A percentile compares a stretch with the other conserved stretches of the same genome.
These are phyloP conservation scores for Willisornis vidua DNA, from an alignment of 2,113 vertebrate genomes.

Conservation along the genomic window DNA sequence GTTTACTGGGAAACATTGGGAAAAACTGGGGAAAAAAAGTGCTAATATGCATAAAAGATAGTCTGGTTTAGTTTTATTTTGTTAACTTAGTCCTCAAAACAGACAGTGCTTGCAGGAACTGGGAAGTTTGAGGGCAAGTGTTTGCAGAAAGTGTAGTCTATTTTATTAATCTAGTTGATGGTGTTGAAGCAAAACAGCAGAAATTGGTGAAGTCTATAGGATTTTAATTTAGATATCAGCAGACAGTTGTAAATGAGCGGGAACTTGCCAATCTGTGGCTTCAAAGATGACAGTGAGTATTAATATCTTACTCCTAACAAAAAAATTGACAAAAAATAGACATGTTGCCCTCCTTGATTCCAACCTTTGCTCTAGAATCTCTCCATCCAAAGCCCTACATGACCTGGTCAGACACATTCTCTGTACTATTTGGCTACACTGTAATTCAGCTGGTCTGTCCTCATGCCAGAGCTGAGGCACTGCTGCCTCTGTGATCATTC, in stretches of 20 bases:
- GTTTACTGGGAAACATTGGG: neutral
- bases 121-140: neutral
- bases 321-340: neutral
- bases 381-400: neutral
- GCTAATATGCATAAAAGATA: neutral
- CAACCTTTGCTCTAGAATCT: neutral
- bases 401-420: neutral
- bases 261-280: neutral
- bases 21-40: no score
- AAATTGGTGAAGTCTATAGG: neutral
- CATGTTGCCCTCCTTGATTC: neutral
- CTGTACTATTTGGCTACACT: neutral
- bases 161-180: neutral
- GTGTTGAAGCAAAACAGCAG: neutral
- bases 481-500: neutral
- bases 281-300: neutral
- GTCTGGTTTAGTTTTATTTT: neutral
- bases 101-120: neutral
- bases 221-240: constrained; percentile 13
- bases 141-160: neutral
- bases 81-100: neutral
- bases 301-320: neutral
- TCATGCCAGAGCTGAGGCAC: neutral
- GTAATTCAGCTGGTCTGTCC: neutral
- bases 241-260: neutral